Evolutionary conservation across 2,888 invertebrate genomes (phyloP).

Genomic region (Leucophora obtusa): DNA sequence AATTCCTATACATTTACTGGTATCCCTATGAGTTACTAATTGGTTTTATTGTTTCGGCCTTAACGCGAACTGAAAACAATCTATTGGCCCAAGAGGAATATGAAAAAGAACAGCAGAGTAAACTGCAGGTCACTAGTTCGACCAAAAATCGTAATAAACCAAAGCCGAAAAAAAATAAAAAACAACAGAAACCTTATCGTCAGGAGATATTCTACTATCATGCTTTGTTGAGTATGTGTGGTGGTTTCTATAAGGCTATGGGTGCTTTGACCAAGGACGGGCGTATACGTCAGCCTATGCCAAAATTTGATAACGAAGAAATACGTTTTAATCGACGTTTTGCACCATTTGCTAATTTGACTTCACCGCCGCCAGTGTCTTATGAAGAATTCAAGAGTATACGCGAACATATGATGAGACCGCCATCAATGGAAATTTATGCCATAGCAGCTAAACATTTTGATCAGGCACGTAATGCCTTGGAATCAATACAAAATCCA

Average conservation of each 20-base stretch:
- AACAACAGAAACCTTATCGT: conserved; percentile 86
- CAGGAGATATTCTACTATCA: conserved; percentile 93
- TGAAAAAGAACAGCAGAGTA: conserved; percentile 77
- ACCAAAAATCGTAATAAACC: conserved; percentile 78
- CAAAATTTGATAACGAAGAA: conserved; percentile 94
- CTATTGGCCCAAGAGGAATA: conserved; percentile 86
- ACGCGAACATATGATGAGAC: conserved; percentile 84
- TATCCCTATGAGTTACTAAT: conserved; percentile 96
- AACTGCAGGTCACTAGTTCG: conserved; percentile 67
- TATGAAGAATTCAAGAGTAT: conserved; percentile 93
- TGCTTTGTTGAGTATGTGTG: conserved; percentile 95
- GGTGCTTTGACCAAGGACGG: conserved; percentile 93
- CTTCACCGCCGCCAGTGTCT: conserved; percentile 93
- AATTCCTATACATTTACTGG: conserved; percentile 98
- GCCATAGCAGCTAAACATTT: conserved; percentile 93
- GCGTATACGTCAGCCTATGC: conserved; percentile 90
- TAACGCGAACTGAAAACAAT: conserved; percentile 92
- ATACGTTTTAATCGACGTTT: conserved; percentile 97
- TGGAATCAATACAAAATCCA: conserved; percentile 90
- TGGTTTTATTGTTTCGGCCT: conserved; percentile 94
- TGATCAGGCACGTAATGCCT: conserved; percentile 90
- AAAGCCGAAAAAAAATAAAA: conserved; percentile 79
- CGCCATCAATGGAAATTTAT: conserved; percentile 83
- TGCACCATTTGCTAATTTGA: conserved; percentile 90
- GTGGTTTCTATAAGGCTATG: conserved; percentile 97